These are phyloP conservation scores for Machimus rusticus DNA, from an alignment of 2,888 invertebrate genomes.

Conservation along the genomic window DNA sequence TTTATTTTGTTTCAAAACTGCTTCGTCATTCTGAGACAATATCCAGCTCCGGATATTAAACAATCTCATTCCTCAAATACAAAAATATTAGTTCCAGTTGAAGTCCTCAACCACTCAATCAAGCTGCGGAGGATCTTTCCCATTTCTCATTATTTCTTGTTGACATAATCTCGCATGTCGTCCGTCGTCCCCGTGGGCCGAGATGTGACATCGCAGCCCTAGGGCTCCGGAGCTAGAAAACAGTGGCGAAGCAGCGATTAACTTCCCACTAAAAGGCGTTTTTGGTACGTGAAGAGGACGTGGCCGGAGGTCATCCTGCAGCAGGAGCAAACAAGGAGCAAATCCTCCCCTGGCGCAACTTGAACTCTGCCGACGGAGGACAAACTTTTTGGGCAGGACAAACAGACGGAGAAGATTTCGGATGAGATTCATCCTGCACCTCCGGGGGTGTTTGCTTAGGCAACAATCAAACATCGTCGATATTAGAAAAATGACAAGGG, in stretches of 20 bases:
- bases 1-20: not conserved
- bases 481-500: slow-evolving; percentile 44
- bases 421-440: not conserved
- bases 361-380: slow-evolving; percentile 25
- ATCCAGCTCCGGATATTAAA: not conserved
- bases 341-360: slow-evolving; percentile 30
- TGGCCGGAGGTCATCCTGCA: slow-evolving; percentile 13
- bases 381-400: slow-evolving; percentile 36
- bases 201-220: not conserved
- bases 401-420: slow-evolving; percentile 38
- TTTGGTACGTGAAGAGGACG: not conserved
- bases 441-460: slow-evolving; percentile 42
- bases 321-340: not conserved
- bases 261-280: slow-evolving; percentile 38
- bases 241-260: slow-evolving; percentile 42
- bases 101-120: slow-evolving; percentile 14
- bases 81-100: not conserved
- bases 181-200: not conserved
- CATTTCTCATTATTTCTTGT: slow-evolving; percentile 21
- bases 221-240: not conserved
- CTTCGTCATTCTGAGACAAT: not conserved
- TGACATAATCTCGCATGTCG: slow-evolving; percentile 39
- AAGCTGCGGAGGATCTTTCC: not conserved
- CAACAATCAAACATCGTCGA: slow-evolving; percentile 46
- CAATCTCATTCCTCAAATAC: not conserved